Base-by-base conservation (phyloP, 2,797 vertebrate genomes). In the Pseudochirops cupreus region DNA sequence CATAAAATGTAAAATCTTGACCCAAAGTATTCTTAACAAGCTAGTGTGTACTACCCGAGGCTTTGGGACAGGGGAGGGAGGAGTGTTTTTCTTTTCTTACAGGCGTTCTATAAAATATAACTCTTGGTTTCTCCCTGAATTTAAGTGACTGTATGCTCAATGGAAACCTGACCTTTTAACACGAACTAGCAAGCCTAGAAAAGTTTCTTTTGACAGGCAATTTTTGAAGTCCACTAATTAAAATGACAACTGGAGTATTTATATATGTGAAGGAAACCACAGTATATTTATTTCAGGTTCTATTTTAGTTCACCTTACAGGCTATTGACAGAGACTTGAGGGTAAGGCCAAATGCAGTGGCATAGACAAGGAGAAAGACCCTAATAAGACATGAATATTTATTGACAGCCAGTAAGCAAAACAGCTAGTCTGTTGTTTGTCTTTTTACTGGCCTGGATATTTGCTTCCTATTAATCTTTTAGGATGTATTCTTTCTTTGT, bases 381-480 rank as follows among this genome's bases (percentile, higher is more conserved):
- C 93, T 91, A 94, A 82, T 52, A 33, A 93, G 87, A 53, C 18
- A 93, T 62, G 53, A 96, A 96, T 95, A 95, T 87, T 93, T 97
- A 93, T 82, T 95, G 59, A 95, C 50, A 98, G 56, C 18, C 28
- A 1, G 29, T 93, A 98, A 98, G 94, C 54, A 91, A 91, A 96
- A 7, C 14, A 97, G 94, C 57, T 24, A 93, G 89, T 96, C 95
- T 87, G 3, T 56, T 97, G 89, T 98, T 98, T 95, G 95, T 93
- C 89, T 95, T 95, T 97, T 93, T 56, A 13, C 55, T 97, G 24
- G 91, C 94, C 6, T 96, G 94, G 95, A 33, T 97, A 94, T 97
- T 93, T 98, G 58, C 56, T 92, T 97, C 91, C 21, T 95, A 94
- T 97, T 97, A 97, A 95, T 97, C 67, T 97, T 98, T 97, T 94